Evolutionary conservation across 2,888 invertebrate species (phyloP), one percentile per base, ranked within the genome.

Genomic region (Onchidella celtica): DNA sequence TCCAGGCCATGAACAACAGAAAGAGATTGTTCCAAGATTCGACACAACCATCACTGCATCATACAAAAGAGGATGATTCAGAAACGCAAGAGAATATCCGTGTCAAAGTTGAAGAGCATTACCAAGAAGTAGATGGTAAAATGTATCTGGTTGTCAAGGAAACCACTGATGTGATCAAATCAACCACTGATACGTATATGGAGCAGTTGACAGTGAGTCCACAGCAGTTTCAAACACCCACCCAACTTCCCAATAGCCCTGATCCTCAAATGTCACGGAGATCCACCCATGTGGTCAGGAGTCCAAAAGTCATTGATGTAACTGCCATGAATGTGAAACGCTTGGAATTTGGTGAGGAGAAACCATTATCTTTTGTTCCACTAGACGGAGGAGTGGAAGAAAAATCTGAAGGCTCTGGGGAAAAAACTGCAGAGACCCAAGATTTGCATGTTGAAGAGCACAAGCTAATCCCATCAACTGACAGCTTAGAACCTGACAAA

Each of bases 281-380:
- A 57, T 91, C 91, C 36, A 91, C 91, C 0, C 90, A 89, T 77
- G 82, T 88, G 21, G 83, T 90, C 21, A 65, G 59, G 21, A 83
- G 84, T 27, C 86, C 86, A 24, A 81, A 81, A 38, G 69, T 81
- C 32, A 65, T 81, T 29, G 40, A 81, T 68, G 21, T 40, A n/a
- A 59, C 32, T 9, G 29, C 59, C 21, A 27, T 75, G 29, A 65
- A 75, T 17, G 68, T 32, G 40, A 74, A 27, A 40, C 57, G 38
- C 0, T 21, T 75, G 36, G 27, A 75, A 38, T 74, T 81, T 75
- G 21, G 40, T 59, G 61, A 59, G 4, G 27, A 57, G 36, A n/a
- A 3, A 68, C 21, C 21, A 2, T 24, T 59, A 11, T n/a, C n/a
- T n/a, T n/a, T n/a, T n/a, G n/a, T n/a, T n/a, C n/a, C n/a, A n/a